Evolutionary conservation across 2,888 invertebrate species (phyloP).

Genomic region (Acanthopleura granulata): DNA sequence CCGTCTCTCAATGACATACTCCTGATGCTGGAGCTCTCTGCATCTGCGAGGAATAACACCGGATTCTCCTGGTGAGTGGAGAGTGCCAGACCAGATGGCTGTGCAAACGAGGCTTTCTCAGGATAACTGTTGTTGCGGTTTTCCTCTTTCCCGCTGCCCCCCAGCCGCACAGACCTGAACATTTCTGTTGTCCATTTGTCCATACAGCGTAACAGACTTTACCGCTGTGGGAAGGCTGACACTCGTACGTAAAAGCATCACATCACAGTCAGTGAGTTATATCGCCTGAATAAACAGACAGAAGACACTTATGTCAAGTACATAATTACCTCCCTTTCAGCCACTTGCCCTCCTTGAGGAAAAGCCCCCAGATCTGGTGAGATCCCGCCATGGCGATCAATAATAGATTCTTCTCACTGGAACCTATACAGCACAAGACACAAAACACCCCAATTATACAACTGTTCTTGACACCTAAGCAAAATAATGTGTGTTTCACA

Average conservation of each 20-base stretch:
- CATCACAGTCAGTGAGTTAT: too few species aligned
- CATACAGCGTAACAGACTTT: too few species aligned
- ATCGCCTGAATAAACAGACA: too few species aligned
- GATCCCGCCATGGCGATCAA: slow-evolving; percentile 92
- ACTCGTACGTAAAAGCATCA: too few species aligned
- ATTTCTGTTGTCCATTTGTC: too few species aligned
- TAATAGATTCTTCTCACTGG: slow-evolving; percentile 68
- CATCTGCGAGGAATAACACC: slow-evolving; percentile 85
- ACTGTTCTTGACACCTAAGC: too few species aligned
- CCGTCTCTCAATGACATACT: slow-evolving; percentile 81
- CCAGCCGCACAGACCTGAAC: slow-evolving; percentile 71
- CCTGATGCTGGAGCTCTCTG: slow-evolving; percentile 90
- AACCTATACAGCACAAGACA: slow-evolving; percentile 31
- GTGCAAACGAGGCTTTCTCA: slow-evolving; percentile 89
- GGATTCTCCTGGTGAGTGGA: slow-evolving; percentile 30
- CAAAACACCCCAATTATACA: too few species aligned
- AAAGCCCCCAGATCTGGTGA: slow-evolving; percentile 87
- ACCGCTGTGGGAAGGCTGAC: neutral
- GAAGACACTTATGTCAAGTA: neutral
- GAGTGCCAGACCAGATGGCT: slow-evolving; percentile 83
- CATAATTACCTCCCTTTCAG: slow-evolving; percentile 54
- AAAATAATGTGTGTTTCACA: too few species aligned
- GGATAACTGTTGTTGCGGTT: slow-evolving; percentile 93
- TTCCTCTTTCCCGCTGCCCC: slow-evolving; percentile 90
- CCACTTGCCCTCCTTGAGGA: slow-evolving; percentile 54